Percentiles rank a stretch among this genome's conserved stretches.
Evolutionary conservation across 2,113 vertebrate genomes (phyloP).

Genomic region (Pagrus major): DNA sequence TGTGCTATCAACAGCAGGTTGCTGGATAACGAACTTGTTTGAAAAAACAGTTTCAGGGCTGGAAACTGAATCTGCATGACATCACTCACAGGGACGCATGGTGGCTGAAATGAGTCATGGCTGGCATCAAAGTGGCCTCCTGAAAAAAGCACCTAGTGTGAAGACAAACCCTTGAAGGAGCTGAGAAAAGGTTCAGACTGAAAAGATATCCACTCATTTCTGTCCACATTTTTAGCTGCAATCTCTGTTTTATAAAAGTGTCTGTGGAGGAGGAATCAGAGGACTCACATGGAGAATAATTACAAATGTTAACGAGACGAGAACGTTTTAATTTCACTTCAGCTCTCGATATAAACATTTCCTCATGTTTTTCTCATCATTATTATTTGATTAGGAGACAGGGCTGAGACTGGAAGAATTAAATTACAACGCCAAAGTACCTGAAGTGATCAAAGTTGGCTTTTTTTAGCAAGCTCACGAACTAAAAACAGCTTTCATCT

Average conservation of each 20-base stretch:
- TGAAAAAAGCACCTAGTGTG: neutral
- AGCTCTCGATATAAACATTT: neutral
- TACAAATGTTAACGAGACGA: no score
- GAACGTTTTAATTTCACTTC: no score
- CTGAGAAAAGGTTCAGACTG: neutral
- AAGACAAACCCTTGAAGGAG: neutral
- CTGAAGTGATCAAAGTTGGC: no score
- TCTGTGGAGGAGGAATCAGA: neutral
- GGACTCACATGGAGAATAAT: no score
- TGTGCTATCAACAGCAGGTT: neutral
- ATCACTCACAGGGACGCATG: neutral
- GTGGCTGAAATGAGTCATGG: conserved; percentile 10
- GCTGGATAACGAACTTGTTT: neutral
- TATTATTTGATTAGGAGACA: no score
- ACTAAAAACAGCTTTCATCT: no score
- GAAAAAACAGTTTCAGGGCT: neutral
- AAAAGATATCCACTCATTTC: no score
- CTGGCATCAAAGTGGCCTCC: neutral
- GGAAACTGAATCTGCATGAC: neutral
- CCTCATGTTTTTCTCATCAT: neutral
- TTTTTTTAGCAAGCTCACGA: no score
- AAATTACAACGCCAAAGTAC: no score
- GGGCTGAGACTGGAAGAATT: no score
- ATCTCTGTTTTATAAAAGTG: neutral
- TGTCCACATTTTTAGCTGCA: no score